Evolutionary conservation across 2,888 invertebrate genomes (phyloP).

Genomic region (Dione vanillae): DNA sequence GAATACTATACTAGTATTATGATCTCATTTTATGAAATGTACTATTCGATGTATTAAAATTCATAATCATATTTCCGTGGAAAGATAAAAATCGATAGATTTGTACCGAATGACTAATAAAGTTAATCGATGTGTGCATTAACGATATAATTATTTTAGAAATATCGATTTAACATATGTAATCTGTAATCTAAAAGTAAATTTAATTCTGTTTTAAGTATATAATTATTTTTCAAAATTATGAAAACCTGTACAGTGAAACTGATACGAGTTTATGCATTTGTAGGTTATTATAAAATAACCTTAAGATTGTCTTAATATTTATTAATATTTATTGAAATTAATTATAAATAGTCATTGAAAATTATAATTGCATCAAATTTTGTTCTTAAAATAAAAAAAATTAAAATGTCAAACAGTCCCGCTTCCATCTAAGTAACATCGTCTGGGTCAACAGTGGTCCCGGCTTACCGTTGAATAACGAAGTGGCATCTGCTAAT

Average conservation of each 20-base stretch:
- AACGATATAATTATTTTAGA: not conserved
- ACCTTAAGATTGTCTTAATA: no score
- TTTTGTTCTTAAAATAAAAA: not conserved
- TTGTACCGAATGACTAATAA: not conserved
- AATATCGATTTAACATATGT: not conserved
- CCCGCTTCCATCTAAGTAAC: conserved; percentile 26
- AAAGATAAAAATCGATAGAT: not conserved
- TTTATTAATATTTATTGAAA: no score
- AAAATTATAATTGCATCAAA: no score
- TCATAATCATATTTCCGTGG: not conserved
- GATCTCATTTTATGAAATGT: not conserved
- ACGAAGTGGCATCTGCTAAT: conserved; percentile 33
- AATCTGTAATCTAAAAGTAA: not conserved
- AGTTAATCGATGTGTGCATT: not conserved
- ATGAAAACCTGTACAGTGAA: no score
- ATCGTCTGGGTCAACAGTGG: conserved; percentile 42
- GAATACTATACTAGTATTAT: conserved; percentile 3
- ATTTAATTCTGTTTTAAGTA: no score
- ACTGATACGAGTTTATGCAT: no score
- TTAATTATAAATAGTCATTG: no score
- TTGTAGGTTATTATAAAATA: no score
- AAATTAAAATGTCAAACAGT: conserved; percentile 19
- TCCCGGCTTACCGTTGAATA: conserved; percentile 32
- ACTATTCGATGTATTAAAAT: not conserved
- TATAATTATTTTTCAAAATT: no score